These are phyloP conservation scores for Andrena bicolor DNA, from an alignment of 2,888 invertebrate species.

Conservation along the genomic window DNA sequence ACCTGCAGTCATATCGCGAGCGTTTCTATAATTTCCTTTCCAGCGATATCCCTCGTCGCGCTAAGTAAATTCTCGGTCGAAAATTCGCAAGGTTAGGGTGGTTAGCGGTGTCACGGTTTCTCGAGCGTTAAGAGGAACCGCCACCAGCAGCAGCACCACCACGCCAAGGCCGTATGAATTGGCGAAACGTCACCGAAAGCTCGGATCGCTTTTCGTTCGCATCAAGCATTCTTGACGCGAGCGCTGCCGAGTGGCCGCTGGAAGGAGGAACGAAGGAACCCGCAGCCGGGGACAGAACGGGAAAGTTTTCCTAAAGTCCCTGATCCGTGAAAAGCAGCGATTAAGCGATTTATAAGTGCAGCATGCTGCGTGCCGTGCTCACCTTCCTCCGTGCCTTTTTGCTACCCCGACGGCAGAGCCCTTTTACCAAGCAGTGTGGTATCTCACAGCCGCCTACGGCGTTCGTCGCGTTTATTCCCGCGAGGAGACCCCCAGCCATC, in stretches of 20 bases:
- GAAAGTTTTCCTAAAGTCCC: slow-evolving; percentile 71
- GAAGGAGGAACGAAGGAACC: slow-evolving; percentile 23
- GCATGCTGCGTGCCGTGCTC: slow-evolving; percentile 39
- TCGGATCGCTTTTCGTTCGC: slow-evolving; percentile 69
- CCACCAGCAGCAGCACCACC: not conserved
- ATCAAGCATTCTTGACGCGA: slow-evolving; percentile 75
- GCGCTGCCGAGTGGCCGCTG: slow-evolving; percentile 40
- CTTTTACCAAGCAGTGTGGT: slow-evolving; percentile 31
- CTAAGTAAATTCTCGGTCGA: not conserved
- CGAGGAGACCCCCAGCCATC: slow-evolving; percentile 41
- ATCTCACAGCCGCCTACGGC: slow-evolving; percentile 42
- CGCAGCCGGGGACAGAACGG: not conserved
- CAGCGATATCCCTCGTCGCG: not conserved
- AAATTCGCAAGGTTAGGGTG: slow-evolving; percentile 29
- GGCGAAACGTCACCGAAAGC: slow-evolving; percentile 47
- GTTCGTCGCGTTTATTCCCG: slow-evolving; percentile 57
- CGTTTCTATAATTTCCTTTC: not conserved
- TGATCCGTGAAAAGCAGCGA: slow-evolving; percentile 81
- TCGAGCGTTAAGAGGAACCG: slow-evolving; percentile 57
- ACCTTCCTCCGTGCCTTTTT: slow-evolving; percentile 12
- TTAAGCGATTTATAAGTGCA: slow-evolving; percentile 80
- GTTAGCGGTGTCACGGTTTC: slow-evolving; percentile 40
- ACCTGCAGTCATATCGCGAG: too few species aligned
- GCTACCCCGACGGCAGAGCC: slow-evolving; percentile 23
- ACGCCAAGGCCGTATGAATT: slow-evolving; percentile 25